These are phyloP conservation scores for Eremophila alpestris DNA, from an alignment of 2,797 vertebrate species.

Conservation along the genomic window DNA sequence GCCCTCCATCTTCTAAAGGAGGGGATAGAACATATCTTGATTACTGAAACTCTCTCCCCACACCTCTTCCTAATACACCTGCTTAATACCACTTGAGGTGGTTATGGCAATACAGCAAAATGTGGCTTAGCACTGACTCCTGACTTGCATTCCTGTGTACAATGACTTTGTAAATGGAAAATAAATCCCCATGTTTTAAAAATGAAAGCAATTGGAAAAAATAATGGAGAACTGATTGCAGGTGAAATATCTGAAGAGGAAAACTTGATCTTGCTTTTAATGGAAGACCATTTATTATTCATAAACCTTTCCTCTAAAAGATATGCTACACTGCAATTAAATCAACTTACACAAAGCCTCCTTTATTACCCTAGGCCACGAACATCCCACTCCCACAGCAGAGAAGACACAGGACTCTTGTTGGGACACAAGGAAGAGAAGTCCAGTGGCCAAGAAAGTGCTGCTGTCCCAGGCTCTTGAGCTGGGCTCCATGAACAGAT, in stretches of 20 bases:
- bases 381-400: not conserved
- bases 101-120: not conserved
- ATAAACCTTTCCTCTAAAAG: constrained; percentile 30
- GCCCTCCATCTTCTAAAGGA: not conserved
- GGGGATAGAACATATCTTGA: not conserved
- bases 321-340: not conserved
- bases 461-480: not conserved
- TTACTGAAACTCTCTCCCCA: not conserved
- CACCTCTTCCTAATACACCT: not conserved
- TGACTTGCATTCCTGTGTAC: not conserved
- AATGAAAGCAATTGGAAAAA: constrained; percentile 31
- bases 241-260: constrained; percentile 19
- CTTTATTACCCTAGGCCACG: not conserved
- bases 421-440: not conserved
- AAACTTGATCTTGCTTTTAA: constrained; percentile 37
- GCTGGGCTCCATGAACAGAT: not conserved
- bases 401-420: not conserved
- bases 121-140: not conserved
- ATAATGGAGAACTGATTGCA: not conserved
- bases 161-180: not conserved
- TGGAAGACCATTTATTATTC: constrained; percentile 37
- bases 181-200: not conserved
- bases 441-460: not conserved
- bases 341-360: constrained; percentile 5
- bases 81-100: not conserved